A percentile compares a stretch with the other conserved stretches of the same genome.
Conservation (phyloP, 64 coral and sea anemone genomes). For the Dendrophyllia cribrosa region DNA sequence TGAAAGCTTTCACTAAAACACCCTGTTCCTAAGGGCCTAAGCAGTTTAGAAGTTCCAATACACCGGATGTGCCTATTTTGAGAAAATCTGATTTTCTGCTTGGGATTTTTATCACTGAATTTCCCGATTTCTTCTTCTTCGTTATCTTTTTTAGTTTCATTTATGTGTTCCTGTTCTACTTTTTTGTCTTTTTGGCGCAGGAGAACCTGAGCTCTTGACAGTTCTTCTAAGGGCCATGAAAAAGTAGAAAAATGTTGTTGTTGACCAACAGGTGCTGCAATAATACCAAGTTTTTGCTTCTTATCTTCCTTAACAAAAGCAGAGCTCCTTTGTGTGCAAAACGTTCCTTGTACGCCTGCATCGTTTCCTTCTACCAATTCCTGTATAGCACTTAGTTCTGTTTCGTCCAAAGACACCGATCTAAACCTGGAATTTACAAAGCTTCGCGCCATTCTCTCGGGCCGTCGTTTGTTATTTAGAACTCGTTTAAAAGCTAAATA, state of each 20-base stretch:
- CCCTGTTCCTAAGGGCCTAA: slow-evolving; percentile 8
- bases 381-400: not conserved
- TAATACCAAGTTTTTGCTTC: not conserved
- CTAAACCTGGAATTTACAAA: not conserved
- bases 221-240: not conserved
- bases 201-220: too few species aligned
- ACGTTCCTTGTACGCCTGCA: not conserved
- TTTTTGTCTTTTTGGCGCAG: not conserved
- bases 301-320: not conserved
- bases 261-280: not conserved
- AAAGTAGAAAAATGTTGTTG: not conserved
- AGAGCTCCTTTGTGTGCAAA: not conserved
- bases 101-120: not conserved
- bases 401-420: slow-evolving; percentile 5
- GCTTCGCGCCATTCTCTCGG: not conserved
- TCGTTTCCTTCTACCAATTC: not conserved
- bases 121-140: not conserved
- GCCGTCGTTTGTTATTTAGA: slow-evolving; percentile 19
- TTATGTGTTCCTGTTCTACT: not conserved
- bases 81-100: not conserved
- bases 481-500: slow-evolving; percentile 51
- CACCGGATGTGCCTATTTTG: not conserved
- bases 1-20: slow-evolving; percentile 38
- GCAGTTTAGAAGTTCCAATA: not conserved
- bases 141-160: not conserved